Percentiles rank a stretch among this genome's conserved stretches.
Conservation (phyloP, 2,113 vertebrate genomes). For the Cisticola juncidis region DNA sequence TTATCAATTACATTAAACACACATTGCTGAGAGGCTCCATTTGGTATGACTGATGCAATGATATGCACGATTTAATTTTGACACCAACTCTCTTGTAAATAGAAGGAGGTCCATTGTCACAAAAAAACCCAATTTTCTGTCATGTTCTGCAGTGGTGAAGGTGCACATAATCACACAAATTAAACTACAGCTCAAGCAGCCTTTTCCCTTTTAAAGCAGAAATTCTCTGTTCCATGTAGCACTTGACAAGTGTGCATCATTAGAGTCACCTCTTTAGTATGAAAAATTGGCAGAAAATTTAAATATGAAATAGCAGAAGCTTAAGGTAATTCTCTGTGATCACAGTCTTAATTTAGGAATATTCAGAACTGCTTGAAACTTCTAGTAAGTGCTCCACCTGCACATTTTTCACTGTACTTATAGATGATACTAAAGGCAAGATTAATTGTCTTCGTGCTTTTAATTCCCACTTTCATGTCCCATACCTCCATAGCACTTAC, state of each 20-base stretch:
- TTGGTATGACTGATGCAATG: neutral
- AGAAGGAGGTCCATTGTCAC: neutral
- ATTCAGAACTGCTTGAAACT: neutral
- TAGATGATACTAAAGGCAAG: neutral
- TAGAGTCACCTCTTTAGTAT: neutral
- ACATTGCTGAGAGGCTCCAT: neutral
- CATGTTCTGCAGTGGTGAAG: neutral
- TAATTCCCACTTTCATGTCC: neutral
- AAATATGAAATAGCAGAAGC: neutral
- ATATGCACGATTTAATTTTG: neutral
- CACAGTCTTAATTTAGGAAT: neutral
- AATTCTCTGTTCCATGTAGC: neutral
- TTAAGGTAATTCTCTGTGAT: neutral
- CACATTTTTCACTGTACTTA: neutral
- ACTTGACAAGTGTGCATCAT: neutral
- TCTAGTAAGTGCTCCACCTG: neutral
- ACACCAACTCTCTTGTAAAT: neutral
- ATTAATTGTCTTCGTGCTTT: neutral
- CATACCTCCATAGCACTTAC: neutral
- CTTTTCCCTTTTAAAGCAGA: neutral
- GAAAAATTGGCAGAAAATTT: neutral
- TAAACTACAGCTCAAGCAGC: neutral
- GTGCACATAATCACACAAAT: neutral
- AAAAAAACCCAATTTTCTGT: rapidly evolving
- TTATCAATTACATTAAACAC: neutral